Evolutionary conservation across 2,888 invertebrate species (phyloP).

Genomic region (Ligdia adustata): DNA sequence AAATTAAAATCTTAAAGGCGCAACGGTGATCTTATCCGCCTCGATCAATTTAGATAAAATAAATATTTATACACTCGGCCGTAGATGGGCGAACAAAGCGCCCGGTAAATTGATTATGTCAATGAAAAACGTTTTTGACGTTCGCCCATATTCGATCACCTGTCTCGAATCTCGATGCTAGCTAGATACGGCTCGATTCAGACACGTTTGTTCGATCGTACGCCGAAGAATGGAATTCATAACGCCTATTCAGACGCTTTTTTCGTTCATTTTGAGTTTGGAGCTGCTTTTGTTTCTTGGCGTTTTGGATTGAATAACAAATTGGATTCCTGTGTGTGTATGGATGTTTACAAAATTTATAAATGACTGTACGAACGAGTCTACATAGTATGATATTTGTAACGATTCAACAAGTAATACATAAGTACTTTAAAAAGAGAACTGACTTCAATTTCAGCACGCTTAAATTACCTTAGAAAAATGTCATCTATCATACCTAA

Average conservation of each 20-base stretch:
- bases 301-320: conserved; percentile 12
- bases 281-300: conserved; percentile 20
- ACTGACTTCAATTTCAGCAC: too few species aligned
- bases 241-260: conserved; percentile 27
- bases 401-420: too few species aligned
- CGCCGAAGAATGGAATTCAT: conserved; percentile 29
- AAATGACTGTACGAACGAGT: too few species aligned
- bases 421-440: too few species aligned
- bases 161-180: conserved; percentile 58
- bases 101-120: conserved; percentile 80
- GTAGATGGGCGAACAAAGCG: conserved; percentile 80
- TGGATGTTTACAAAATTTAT: too few species aligned
- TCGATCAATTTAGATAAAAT: conserved; percentile 84
- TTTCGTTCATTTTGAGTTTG: conserved; percentile 16
- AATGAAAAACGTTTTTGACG: conserved; percentile 64
- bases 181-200: conserved; percentile 56
- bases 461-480: too few species aligned
- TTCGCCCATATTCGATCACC: conserved; percentile 69
- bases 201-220: conserved; percentile 31
- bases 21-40: conserved; percentile 79
- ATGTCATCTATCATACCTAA: too few species aligned
- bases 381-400: too few species aligned
- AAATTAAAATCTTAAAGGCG: conserved; percentile 79
- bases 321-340: background rate
- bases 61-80: conserved; percentile 82